Evolutionary conservation across 2,888 invertebrate genomes (phyloP), one percentile per base, ranked within the genome.

Genomic region (Labia minor): DNA sequence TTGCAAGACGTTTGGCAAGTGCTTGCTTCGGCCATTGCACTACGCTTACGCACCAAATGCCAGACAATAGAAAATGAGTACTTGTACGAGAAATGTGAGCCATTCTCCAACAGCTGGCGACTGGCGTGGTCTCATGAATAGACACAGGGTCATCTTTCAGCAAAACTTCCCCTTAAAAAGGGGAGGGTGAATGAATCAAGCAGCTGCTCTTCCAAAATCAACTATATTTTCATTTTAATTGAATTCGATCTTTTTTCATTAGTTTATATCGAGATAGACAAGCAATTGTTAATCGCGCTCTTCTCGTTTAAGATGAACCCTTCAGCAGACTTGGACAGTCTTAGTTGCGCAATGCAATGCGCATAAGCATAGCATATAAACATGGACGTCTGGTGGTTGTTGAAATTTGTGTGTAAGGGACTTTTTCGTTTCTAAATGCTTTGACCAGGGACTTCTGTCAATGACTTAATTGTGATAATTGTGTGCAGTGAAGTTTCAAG

Each of bases 361-460:
- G 73, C 72, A 67, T 21, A 66, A 66, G 68, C 68, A 67, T 70
- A 67, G 70, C 71, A 71, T 70, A 71, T 72, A 72, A 73, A 73
- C 71, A 73, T 73, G 73, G 72, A 72, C 72, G 73, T 71, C 72
- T 71, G 71, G 69, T 69, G 71, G 69, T 65, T 71, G 71, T 69
- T 69, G 69, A 72, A 71, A 71, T 71, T 71, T 71, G 70, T 72
- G 71, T 69, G 72, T 70, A 70, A 69, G 72, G 72, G 72, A 72
- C 71, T 68, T 71, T 70, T 70, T 62, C 70, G 71, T 66, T 66
- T 70, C 67, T 70, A 69, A 70, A 69, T 64, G 71, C 70, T 69
- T 71, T 71, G 72, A 71, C 70, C 72, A 69, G 71, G 72, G 71
- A 67, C 69, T 68, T 66, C 66, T 66, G 69, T 68, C 67, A 69